Conservation (phyloP, 2,888 invertebrate species). For the Andrena praecox region DNA sequence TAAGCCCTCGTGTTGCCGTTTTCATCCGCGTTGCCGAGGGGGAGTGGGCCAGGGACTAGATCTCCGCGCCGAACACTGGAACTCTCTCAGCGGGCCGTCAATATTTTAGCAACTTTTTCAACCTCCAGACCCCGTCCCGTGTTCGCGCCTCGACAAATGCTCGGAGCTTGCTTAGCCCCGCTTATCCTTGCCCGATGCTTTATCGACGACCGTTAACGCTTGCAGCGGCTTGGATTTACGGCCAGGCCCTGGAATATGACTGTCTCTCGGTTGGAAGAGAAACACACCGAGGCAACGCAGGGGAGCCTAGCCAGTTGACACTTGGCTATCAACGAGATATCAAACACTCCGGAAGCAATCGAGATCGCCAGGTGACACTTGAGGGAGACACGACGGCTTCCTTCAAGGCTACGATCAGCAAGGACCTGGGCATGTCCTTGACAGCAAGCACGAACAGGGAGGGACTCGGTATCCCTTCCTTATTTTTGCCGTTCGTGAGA, state of each 20-base stretch:
- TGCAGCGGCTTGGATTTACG: constrained; percentile 11
- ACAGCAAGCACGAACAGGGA: neutral
- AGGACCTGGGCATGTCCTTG: neutral
- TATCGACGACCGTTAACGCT: constrained; percentile 55
- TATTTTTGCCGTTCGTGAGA: constrained; percentile 21
- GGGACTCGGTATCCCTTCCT: neutral
- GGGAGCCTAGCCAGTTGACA: neutral
- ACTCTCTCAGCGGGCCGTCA: constrained; percentile 78
- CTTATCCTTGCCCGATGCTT: constrained; percentile 54
- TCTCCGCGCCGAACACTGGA: constrained; percentile 76
- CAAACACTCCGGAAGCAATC: neutral
- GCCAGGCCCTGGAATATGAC: neutral
- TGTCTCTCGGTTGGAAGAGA: neutral
- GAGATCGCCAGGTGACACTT: neutral
- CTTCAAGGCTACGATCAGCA: neutral
- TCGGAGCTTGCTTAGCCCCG: constrained; percentile 67
- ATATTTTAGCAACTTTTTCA: constrained; percentile 80
- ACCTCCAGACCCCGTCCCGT: constrained; percentile 43
- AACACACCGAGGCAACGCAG: neutral
- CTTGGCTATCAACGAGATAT: neutral
- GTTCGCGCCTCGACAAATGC: constrained; percentile 73
- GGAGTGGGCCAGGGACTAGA: constrained; percentile 50
- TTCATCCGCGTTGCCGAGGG: neutral
- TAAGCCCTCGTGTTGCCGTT: constrained; percentile 36
- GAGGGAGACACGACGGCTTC: neutral